A percentile compares a stretch with the other conserved stretches of the same genome.
These are phyloP conservation scores for Synanthedon formicaeformis DNA, from an alignment of 2,888 invertebrate genomes.

Conservation along the genomic window DNA sequence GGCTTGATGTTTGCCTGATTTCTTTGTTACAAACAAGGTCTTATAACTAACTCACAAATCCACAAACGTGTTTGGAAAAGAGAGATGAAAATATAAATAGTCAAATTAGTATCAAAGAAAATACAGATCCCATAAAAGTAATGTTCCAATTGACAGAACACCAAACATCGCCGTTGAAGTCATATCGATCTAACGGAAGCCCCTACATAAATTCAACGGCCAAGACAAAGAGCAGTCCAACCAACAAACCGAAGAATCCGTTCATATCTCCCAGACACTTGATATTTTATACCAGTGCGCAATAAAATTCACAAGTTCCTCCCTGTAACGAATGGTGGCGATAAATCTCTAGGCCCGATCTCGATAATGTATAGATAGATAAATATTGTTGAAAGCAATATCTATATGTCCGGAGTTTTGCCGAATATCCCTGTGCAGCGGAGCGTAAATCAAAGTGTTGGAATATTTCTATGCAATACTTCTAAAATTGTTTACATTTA, in stretches of 20 bases:
- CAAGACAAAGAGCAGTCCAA: neutral
- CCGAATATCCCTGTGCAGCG: neutral
- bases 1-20: too few species aligned
- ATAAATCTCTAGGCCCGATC: slow-evolving; percentile 19
- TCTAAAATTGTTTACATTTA: too few species aligned
- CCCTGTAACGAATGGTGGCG: slow-evolving; percentile 15
- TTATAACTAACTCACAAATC: too few species aligned
- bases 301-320: slow-evolving; percentile 19
- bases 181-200: neutral
- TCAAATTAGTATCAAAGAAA: too few species aligned
- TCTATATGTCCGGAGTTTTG: neutral
- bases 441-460: neutral
- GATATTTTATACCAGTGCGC: slow-evolving; percentile 11
- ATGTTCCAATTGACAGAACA: neutral
- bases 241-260: slow-evolving; percentile 1
- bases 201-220: neutral
- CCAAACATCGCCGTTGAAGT: neutral
- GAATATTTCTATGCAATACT: too few species aligned
- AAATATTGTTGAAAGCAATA: neutral
- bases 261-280: slow-evolving; percentile 4
- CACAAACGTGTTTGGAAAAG: too few species aligned
- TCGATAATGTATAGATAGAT: slow-evolving; percentile 6
- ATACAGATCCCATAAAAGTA: too few species aligned
- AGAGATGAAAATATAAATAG: too few species aligned
- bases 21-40: too few species aligned